phyloP scores from a whole-genome alignment of 2,888 invertebrate species.

The Drosophila mettleri region DNA sequence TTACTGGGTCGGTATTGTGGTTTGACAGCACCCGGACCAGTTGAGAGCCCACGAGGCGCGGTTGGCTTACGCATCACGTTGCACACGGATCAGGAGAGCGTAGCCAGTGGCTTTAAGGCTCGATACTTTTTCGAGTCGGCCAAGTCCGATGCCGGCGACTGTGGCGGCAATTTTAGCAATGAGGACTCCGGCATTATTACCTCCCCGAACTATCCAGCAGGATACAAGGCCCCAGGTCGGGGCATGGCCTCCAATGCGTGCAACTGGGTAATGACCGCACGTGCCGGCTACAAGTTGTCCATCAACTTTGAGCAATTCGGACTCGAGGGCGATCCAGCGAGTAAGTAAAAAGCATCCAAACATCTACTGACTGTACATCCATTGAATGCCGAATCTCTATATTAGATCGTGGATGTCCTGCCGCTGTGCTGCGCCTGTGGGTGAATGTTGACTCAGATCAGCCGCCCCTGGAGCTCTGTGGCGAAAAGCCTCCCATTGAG shows the following conservation, averaged over 20 bases:
- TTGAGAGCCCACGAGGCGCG: slow-evolving; percentile 95
- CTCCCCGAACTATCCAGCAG: slow-evolving; percentile 95
- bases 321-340: slow-evolving; percentile 95
- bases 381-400: neutral
- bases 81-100: slow-evolving; percentile 93
- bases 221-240: slow-evolving; percentile 93
- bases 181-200: slow-evolving; percentile 93
- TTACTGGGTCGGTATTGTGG: slow-evolving; percentile 97
- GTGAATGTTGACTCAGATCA: slow-evolving; percentile 89
- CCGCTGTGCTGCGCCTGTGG: slow-evolving; percentile 96
- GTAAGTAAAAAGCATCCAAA: slow-evolving; percentile 86
- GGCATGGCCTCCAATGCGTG: slow-evolving; percentile 95
- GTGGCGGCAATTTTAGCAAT: slow-evolving; percentile 95
- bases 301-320: slow-evolving; percentile 96
- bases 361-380: neutral
- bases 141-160: slow-evolving; percentile 95
- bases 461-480: slow-evolving; percentile 95
- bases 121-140: slow-evolving; percentile 96
- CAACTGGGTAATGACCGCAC: slow-evolving; percentile 97
- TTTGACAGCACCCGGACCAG: slow-evolving; percentile 95
- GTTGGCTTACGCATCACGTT: slow-evolving; percentile 94
- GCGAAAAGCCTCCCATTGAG: slow-evolving; percentile 91
- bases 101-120: slow-evolving; percentile 98
- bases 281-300: slow-evolving; percentile 93
- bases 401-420: slow-evolving; percentile 94